These are phyloP conservation scores for Drosophila nigrodunni DNA, from an alignment of 1,140 invertebrate species.

Conservation along the genomic window DNA sequence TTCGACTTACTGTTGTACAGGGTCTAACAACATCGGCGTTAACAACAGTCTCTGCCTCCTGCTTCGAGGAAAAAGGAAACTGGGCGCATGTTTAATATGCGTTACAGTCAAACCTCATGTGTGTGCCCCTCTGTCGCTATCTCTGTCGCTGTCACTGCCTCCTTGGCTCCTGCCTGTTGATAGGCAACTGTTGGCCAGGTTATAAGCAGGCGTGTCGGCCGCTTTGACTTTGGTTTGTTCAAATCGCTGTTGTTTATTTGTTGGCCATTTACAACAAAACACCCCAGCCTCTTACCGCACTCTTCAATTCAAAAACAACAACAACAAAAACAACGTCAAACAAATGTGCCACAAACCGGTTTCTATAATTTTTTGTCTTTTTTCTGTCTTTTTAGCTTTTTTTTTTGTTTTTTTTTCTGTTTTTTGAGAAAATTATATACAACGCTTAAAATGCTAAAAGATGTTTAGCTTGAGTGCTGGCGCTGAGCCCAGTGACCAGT, in stretches of 20 bases:
- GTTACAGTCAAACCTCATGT: neutral
- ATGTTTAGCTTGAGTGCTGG: slow-evolving; percentile 60
- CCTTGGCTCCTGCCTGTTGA: slow-evolving; percentile 44
- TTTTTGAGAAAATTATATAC: slow-evolving; percentile 54
- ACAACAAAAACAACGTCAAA: slow-evolving; percentile 20
- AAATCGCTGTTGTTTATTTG: slow-evolving; percentile 57
- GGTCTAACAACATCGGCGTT: no score
- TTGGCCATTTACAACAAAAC: slow-evolving; percentile 73
- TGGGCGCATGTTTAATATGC: slow-evolving; percentile 52
- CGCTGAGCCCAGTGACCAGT: slow-evolving; percentile 29
- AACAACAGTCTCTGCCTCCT: neutral
- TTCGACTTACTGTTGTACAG: no score
- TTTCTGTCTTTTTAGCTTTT: slow-evolving; percentile 39
- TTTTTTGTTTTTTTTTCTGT: slow-evolving; percentile 47
- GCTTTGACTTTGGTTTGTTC: slow-evolving; percentile 62
- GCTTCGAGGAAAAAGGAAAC: neutral
- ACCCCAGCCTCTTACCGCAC: slow-evolving; percentile 47
- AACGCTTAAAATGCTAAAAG: slow-evolving; percentile 77
- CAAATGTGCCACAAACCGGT: slow-evolving; percentile 70
- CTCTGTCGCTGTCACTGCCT: neutral
- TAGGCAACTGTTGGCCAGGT: slow-evolving; percentile 48
- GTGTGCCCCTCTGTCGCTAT: neutral
- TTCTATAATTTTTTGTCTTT: slow-evolving; percentile 42
- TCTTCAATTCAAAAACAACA: slow-evolving; percentile 43
- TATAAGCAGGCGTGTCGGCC: slow-evolving; percentile 54